Evolutionary conservation across 2,888 invertebrate species (phyloP).

Genomic region (Antheraea yamamai): DNA sequence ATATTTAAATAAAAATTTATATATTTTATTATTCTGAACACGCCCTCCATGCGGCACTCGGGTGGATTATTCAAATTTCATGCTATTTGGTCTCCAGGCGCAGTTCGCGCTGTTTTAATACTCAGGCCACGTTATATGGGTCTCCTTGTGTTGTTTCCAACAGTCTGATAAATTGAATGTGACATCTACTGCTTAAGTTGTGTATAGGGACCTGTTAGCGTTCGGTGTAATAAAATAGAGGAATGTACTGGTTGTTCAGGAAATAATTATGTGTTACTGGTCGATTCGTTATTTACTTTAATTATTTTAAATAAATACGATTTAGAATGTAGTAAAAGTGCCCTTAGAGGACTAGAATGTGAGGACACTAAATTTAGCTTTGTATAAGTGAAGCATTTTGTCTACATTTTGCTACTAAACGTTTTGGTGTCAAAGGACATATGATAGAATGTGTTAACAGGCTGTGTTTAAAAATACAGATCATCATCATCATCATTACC

Average conservation of each 20-base stretch:
- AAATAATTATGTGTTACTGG: background rate
- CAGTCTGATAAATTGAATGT: slow-evolving; percentile 25
- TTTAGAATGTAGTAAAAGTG: too few species aligned
- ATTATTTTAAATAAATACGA: too few species aligned
- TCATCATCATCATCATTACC: too few species aligned
- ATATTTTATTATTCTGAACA: slow-evolving; percentile 42
- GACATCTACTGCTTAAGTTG: slow-evolving; percentile 5
- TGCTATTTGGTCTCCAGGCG: slow-evolving; percentile 43
- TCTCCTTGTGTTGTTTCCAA: slow-evolving; percentile 28
- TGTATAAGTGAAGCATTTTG: too few species aligned
- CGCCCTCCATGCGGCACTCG: slow-evolving; percentile 33
- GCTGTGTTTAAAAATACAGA: too few species aligned
- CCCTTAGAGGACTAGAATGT: too few species aligned
- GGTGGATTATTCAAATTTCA: slow-evolving; percentile 63
- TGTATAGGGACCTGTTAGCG: background rate
- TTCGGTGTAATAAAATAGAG: background rate
- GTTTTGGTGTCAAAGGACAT: too few species aligned
- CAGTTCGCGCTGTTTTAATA: slow-evolving; percentile 50
- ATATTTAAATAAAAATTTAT: slow-evolving; percentile 23
- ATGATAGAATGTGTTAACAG: too few species aligned
- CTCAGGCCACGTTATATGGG: slow-evolving; percentile 26
- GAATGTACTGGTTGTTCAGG: background rate
- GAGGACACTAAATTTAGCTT: too few species aligned
- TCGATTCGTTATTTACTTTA: background rate
- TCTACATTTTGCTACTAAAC: too few species aligned